These are phyloP conservation scores for Bufo gargarizans DNA, from an alignment of 2,113 vertebrate genomes.

Conservation along the genomic window DNA sequence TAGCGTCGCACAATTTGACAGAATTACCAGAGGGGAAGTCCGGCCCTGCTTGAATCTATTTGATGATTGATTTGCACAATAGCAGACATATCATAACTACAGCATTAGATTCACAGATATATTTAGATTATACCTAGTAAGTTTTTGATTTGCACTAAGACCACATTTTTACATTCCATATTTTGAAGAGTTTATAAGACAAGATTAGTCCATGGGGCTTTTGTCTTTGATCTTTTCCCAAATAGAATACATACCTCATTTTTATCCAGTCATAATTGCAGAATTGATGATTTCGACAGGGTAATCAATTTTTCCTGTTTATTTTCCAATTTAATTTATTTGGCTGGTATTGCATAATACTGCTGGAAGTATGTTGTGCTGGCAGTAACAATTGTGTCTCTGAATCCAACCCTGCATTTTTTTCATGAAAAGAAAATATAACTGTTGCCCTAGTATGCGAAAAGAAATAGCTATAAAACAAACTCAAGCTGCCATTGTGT, in stretches of 20 bases:
- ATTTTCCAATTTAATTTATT: conserved; percentile 2
- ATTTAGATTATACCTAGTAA: background rate
- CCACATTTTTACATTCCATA: background rate
- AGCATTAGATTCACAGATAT: background rate
- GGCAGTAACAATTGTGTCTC: background rate
- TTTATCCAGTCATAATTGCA: background rate
- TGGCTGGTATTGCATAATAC: background rate
- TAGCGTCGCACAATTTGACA: no score
- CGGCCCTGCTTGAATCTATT: background rate
- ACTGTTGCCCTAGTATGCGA: background rate
- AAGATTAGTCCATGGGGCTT: background rate
- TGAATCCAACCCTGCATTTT: background rate
- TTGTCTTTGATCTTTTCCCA: background rate
- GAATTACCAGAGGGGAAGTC: no score
- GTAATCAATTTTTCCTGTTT: background rate
- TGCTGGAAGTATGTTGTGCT: background rate
- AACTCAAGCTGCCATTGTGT: background rate
- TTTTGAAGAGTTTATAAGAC: background rate
- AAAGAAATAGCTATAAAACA: conserved; percentile 9
- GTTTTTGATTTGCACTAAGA: background rate
- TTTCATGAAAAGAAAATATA: background rate
- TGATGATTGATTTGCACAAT: background rate
- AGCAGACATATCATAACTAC: background rate
- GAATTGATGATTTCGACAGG: background rate
- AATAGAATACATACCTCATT: background rate